A percentile compares a stretch with the other conserved stretches of the same genome.
These are phyloP conservation scores for Ectemnius continuus DNA, from an alignment of 2,888 invertebrate species.

Conservation along the genomic window DNA sequence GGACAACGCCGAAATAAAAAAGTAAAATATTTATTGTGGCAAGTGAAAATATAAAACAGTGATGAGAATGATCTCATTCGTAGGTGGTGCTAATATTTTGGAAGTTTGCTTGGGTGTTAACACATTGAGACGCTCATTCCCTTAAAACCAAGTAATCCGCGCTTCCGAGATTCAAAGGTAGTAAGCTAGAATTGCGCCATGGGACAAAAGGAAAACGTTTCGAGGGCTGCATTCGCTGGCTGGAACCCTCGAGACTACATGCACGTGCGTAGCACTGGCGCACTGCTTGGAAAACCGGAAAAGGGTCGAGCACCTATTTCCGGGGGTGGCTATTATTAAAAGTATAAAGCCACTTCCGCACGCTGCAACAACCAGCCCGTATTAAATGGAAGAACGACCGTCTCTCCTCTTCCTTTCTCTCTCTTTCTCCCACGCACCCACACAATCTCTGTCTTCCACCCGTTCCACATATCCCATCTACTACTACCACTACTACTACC, in stretches of 20 bases:
- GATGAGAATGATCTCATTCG: too few species aligned
- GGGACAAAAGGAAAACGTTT: conserved; percentile 9
- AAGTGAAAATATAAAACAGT: too few species aligned
- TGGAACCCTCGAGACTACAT: conserved; percentile 25
- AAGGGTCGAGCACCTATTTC: conserved; percentile 61
- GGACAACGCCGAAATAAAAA: too few species aligned
- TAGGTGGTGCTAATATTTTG: too few species aligned
- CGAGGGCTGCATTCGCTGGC: conserved; percentile 14
- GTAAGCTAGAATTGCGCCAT: not conserved
- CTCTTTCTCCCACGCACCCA: too few species aligned
- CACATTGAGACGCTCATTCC: too few species aligned
- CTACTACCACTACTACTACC: not conserved
- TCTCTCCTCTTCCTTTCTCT: not conserved
- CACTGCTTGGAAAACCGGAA: conserved; percentile 49
- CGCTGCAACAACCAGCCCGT: conserved; percentile 34
- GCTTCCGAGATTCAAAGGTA: too few species aligned
- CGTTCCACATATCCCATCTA: not conserved
- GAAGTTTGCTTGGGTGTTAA: too few species aligned
- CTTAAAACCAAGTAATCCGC: too few species aligned
- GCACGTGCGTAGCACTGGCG: conserved; percentile 20
- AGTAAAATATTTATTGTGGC: too few species aligned
- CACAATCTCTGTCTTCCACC: not conserved
- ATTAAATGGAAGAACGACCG: conserved; percentile 46
- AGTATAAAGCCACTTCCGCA: conserved; percentile 60
- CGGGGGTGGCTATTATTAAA: conserved; percentile 56